Conservation (phyloP, 37 sponge, comb jelly and placozoan species). For the Petrosia ficiformis region DNA sequence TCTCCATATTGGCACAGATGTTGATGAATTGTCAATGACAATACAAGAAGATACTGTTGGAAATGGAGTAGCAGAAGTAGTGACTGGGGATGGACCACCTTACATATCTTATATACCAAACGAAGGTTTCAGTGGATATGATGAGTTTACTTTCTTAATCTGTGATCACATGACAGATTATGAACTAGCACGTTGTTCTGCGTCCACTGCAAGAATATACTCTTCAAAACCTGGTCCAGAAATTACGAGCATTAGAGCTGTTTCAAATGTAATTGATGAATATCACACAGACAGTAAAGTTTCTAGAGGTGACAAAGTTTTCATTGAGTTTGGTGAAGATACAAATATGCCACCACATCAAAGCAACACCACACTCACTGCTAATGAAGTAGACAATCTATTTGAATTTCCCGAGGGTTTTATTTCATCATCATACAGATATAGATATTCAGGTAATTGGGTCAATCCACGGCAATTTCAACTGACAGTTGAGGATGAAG, state of each 20-base stretch:
- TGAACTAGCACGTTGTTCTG: constrained; percentile 40
- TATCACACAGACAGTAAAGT: constrained; percentile 57
- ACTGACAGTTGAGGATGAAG: constrained; percentile 62
- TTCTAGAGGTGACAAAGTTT: constrained; percentile 58
- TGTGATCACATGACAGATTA: constrained; percentile 43
- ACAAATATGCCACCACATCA: constrained; percentile 85
- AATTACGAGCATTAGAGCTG: constrained; percentile 53
- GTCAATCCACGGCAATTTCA: constrained; percentile 27
- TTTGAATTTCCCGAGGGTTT: constrained; percentile 65
- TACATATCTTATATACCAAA: constrained; percentile 58
- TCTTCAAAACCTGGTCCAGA: constrained; percentile 59
- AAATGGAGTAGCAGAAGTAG: neutral
- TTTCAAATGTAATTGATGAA: constrained; percentile 2
- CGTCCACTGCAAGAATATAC: constrained; percentile 53
- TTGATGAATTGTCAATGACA: constrained; percentile 48
- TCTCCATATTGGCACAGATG: constrained; percentile 38
- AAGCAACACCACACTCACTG: constrained; percentile 9
- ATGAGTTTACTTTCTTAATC: constrained; percentile 60
- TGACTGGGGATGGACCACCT: neutral
- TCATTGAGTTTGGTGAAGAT: constrained; percentile 51
- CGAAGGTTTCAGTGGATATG: constrained; percentile 62
- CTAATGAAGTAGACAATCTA: constrained; percentile 53
- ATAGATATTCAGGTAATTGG: constrained; percentile 66
- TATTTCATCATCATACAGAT: constrained; percentile 25
- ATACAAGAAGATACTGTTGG: constrained; percentile 31